Evolutionary conservation across 2,888 invertebrate genomes (phyloP).

Genomic region (Nemapogon koenigi): DNA sequence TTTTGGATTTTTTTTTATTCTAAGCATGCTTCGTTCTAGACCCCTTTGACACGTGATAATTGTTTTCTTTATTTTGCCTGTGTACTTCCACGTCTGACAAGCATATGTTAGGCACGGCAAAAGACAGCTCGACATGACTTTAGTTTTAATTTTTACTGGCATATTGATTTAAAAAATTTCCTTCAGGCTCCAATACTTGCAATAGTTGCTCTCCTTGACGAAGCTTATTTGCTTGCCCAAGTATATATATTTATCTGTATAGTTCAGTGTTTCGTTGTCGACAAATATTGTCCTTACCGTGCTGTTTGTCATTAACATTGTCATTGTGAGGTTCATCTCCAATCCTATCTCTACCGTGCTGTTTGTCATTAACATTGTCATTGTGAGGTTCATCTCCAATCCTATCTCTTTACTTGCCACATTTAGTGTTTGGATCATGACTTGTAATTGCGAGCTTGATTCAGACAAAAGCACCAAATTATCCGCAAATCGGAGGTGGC

Average conservation of each 20-base stretch:
- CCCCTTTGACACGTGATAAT: no score
- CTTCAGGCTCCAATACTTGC: no score
- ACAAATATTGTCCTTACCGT: constrained; percentile 1
- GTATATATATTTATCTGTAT: constrained; percentile 2
- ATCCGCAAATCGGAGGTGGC: constrained; percentile 10
- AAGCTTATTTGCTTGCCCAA: no score
- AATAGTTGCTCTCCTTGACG: no score
- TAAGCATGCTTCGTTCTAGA: constrained; percentile 8
- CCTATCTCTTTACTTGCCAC: constrained; percentile 2
- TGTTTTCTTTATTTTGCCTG: not conserved
- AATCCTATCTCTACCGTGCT: constrained; percentile 3
- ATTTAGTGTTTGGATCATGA: constrained; percentile 7
- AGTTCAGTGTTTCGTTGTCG: not conserved
- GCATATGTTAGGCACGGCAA: constrained; percentile 6
- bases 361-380: constrained; percentile 10
- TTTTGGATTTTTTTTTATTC: constrained; percentile 4
- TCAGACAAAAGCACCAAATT: constrained; percentile 10
- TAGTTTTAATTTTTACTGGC: no score
- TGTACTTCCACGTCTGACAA: constrained; percentile 9
- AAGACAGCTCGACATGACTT: no score
- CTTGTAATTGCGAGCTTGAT: constrained; percentile 3
- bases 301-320: constrained; percentile 8
- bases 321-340: constrained; percentile 9
- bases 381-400: constrained; percentile 8
- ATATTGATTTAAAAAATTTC: no score